A percentile compares a stretch with the other conserved stretches of the same genome.
Conservation (phyloP, 2,113 vertebrate genomes). For the Neotoma lepida region DNA sequence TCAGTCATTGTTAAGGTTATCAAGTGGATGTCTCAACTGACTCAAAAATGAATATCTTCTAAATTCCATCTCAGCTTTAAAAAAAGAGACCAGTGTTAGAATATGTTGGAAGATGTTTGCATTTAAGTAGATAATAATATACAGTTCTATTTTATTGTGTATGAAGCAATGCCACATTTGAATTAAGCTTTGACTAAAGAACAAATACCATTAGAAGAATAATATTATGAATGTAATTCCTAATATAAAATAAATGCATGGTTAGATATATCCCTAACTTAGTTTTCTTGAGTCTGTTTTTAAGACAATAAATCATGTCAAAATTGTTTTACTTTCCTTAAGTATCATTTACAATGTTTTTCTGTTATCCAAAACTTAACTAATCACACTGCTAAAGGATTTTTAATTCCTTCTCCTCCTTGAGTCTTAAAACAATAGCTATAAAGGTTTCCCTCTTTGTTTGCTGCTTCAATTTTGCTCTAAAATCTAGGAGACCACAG, state of each 20-base stretch:
- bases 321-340: constrained; percentile 77
- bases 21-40: not conserved
- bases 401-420: constrained; percentile 42
- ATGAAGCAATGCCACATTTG: not conserved
- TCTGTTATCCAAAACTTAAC: constrained; percentile 71
- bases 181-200: constrained; percentile 63
- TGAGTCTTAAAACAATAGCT: constrained; percentile 55
- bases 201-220: constrained; percentile 38
- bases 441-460: constrained; percentile 13
- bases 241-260: constrained; percentile 73
- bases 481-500: constrained; percentile 49
- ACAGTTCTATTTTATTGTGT: not conserved
- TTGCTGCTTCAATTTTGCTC: constrained; percentile 54
- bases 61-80: not conserved
- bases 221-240: constrained; percentile 62
- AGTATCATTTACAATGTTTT: constrained; percentile 66
- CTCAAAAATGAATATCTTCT: not conserved
- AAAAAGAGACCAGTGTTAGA: not conserved
- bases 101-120: not conserved
- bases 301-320: constrained; percentile 64
- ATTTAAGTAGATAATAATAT: not conserved
- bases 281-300: constrained; percentile 70
- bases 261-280: constrained; percentile 69
- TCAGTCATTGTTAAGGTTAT: not conserved
- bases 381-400: constrained; percentile 30